phyloP scores from a whole-genome alignment of 2,797 vertebrate genomes.

The Paratrypauchen microcephalus region DNA sequence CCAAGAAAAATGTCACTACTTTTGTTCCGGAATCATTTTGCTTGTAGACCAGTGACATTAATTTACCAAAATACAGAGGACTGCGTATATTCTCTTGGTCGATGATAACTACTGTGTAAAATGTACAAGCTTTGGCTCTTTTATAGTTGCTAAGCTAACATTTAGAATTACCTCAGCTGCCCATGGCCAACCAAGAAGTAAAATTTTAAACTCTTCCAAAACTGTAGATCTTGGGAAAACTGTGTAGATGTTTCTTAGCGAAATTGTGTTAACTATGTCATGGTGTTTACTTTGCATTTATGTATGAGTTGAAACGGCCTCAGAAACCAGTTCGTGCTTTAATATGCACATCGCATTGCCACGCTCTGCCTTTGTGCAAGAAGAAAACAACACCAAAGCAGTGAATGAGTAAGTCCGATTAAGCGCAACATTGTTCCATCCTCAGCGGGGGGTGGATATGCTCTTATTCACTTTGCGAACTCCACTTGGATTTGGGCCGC shows the following conservation, averaged over 20 bases:
- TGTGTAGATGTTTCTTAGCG: too few species aligned
- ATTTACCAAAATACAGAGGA: too few species aligned
- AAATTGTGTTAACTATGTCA: background rate
- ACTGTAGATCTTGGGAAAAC: background rate
- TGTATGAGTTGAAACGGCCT: background rate
- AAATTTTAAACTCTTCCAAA: background rate
- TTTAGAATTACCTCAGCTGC: background rate
- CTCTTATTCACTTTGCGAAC: slow-evolving; percentile 2
- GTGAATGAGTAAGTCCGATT: background rate
- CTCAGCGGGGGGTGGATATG: slow-evolving; percentile 1
- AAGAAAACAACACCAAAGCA: background rate
- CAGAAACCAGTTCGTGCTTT: background rate
- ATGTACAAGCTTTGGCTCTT: too few species aligned
- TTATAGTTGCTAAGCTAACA: too few species aligned
- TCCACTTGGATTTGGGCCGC: slow-evolving; percentile 30
- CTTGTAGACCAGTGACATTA: too few species aligned
- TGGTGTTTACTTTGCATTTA: background rate
- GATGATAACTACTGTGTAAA: too few species aligned
- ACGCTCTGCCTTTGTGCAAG: background rate
- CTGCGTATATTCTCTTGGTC: too few species aligned
- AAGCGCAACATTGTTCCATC: background rate
- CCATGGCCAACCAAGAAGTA: background rate
- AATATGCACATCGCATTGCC: background rate
- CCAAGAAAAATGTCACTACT: too few species aligned
- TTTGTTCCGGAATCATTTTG: too few species aligned